Base-by-base conservation (phyloP, 2,888 invertebrate species). In the Mimachlamys varia region DNA sequence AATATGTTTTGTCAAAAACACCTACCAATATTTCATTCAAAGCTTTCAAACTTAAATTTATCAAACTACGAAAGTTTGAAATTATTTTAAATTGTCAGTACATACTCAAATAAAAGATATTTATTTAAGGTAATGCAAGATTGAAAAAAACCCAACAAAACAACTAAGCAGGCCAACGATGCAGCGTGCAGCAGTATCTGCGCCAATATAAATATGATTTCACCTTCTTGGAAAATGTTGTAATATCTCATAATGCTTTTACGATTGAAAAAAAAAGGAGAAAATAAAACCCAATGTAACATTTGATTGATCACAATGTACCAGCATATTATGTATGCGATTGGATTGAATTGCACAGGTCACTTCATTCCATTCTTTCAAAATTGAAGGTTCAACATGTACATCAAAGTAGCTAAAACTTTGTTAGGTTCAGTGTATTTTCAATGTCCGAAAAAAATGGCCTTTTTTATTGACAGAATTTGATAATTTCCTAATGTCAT, bases 271-370 rank as follows among this genome's bases (percentile, higher is more conserved):
- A 7, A 19, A 22, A 58, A 3, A 44, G 44, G 33, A 76, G 33
- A 10, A 33, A 17, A 2, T 22, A 53, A n/a, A 62, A 62, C 2
- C n/a, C n/a, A n/a, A n/a, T n/a, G n/a, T 22, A n/a, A 33, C 76
- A 76, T 76, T 76, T 76, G 76, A 76, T 76, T 76, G 76, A 76
- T 76, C n/a, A 58, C 58, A 22, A 58, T 2, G 27, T 76, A 27
- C 7, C 7, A 76, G 33, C 27, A 76, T 27, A 76, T 12, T 33
- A 27, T 22, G 76, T 33, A 27, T 22, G 33, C 33, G 76, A 76
- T 76, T 76, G 76, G 76, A 76, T 76, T 76, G 76, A 76, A 76
- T 33, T 33, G 76, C 76, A 33, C 4, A 22, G n/a, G 13, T 44
- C 44, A 44, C 44, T 76, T 1, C 27, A 13, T 76, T 33, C 27